phyloP scores from a whole-genome alignment of 2,797 vertebrate species.

The Cynopterus sphinx region DNA sequence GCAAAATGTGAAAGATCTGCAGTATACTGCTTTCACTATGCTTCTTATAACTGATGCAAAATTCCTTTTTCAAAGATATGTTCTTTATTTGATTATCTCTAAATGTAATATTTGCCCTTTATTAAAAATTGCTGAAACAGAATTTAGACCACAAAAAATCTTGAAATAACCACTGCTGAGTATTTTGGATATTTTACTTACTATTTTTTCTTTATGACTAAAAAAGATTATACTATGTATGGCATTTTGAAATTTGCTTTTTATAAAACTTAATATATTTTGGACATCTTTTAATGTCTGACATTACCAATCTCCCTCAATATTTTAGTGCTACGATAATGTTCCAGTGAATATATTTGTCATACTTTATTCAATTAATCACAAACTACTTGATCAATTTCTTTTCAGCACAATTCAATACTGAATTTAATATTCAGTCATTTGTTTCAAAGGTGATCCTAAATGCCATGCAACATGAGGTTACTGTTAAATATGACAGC shows the following conservation, averaged over 20 bases:
- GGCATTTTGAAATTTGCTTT: not conserved
- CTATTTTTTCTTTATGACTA: constrained; percentile 33
- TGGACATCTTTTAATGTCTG: not conserved
- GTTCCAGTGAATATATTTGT: not conserved
- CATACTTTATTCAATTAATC: not conserved
- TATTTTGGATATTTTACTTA: not conserved
- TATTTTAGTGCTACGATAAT: not conserved
- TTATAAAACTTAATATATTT: not conserved
- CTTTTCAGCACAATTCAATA: not conserved
- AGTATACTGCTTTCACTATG: not conserved
- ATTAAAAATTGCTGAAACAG: not conserved
- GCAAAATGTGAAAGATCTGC: not conserved
- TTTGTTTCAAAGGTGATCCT: not conserved
- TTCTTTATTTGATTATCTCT: not conserved
- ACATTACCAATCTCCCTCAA: not conserved
- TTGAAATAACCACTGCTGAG: not conserved
- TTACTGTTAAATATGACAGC: not conserved
- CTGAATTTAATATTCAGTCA: not conserved
- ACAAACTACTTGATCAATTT: not conserved
- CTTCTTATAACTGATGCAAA: not conserved
- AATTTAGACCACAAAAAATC: not conserved
- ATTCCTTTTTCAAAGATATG: not conserved
- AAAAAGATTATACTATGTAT: not conserved
- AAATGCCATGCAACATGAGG: not conserved
- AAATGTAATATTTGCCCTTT: not conserved